A percentile compares a stretch with the other conserved stretches of the same genome.
Evolutionary conservation across 2,113 vertebrate species (phyloP).

Genomic region (Cranoglanis bouderius): DNA sequence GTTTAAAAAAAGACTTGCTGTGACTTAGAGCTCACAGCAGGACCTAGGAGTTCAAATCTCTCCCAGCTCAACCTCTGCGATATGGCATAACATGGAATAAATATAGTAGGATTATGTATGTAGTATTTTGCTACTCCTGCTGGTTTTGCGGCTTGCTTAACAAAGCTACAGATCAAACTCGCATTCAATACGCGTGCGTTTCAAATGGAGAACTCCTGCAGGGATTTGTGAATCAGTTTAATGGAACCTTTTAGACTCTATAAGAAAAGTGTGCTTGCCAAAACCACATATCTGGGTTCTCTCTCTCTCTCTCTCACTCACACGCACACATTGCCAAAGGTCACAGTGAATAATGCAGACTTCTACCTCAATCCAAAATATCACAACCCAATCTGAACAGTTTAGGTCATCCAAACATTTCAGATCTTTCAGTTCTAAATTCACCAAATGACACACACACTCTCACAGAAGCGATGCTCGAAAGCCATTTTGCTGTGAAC

Average conservation of each 20-base stretch:
- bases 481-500: neutral
- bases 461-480: neutral
- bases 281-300: neutral
- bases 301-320: neutral
- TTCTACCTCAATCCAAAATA: slow-evolving; percentile 3
- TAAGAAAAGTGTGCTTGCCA: neutral
- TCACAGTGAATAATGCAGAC: slow-evolving; percentile 10
- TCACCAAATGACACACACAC: neutral
- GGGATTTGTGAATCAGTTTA: neutral
- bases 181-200: neutral
- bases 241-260: neutral
- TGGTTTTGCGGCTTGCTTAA: neutral
- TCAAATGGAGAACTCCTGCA: neutral
- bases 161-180: slow-evolving; percentile 8
- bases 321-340: neutral
- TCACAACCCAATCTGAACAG: neutral
- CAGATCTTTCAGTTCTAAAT: neutral
- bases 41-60: neutral
- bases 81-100: neutral
- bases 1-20: neutral
- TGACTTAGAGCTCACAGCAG: neutral
- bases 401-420: neutral
- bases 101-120: neutral
- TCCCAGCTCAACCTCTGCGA: neutral
- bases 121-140: neutral